Conservation (phyloP, 37 sponge, comb jelly and placozoan genomes). For the Theonella swinhoei region DNA sequence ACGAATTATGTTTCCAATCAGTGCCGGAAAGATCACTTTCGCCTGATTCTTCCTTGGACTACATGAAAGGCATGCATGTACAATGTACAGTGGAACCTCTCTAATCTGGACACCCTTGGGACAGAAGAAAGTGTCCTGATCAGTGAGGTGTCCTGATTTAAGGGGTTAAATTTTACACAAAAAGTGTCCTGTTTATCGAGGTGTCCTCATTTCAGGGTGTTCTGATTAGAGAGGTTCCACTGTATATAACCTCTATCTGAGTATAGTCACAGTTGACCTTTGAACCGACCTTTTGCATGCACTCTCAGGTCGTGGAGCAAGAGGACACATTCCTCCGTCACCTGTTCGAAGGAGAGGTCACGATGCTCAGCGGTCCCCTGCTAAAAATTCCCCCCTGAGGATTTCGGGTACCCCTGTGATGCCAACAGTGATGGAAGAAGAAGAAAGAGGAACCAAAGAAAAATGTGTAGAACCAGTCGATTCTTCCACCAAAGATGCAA, state of each 20-base stretch:
- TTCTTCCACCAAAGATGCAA: slow-evolving; percentile 15
- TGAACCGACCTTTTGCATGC: too few relatives aligned
- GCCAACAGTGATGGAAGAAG: neutral
- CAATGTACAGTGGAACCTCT: neutral
- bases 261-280: too few relatives aligned
- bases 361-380: neutral
- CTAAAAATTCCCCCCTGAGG: neutral
- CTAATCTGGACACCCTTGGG: too few relatives aligned
- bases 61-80: neutral
- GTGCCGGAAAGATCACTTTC: slow-evolving; percentile 23
- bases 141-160: too few relatives aligned
- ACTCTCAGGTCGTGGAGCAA: neutral
- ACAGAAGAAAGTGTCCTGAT: too few relatives aligned
- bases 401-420: neutral
- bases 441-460: too few relatives aligned
- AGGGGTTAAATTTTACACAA: too few relatives aligned
- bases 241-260: too few relatives aligned
- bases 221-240: too few relatives aligned
- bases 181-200: too few relatives aligned
- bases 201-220: too few relatives aligned
- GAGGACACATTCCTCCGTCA: neutral
- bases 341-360: neutral
- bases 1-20: slow-evolving; percentile 33
- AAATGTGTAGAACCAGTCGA: too few relatives aligned
- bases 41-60: slow-evolving; percentile 28